Percentiles rank a stretch among this genome's conserved stretches.
phyloP scores from a whole-genome alignment of 2,113 vertebrate genomes.

The Struthidea cinerea region DNA sequence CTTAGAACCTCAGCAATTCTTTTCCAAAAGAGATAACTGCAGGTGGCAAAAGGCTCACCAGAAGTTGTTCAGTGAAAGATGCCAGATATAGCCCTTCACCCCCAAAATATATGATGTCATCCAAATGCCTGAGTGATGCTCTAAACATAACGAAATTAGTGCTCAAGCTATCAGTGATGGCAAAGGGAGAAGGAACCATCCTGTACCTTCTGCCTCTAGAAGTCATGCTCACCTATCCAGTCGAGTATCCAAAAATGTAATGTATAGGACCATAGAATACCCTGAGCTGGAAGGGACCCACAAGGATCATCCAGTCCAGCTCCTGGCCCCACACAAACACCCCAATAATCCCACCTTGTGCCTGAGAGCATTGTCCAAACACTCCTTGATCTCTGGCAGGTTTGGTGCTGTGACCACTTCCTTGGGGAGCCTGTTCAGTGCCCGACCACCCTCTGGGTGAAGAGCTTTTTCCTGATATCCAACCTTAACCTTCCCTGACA shows the following conservation, averaged over 20 bases:
- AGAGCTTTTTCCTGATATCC: neutral
- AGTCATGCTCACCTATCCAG: neutral
- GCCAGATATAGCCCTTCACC: neutral
- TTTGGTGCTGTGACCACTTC: rapidly evolving
- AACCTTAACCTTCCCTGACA: neutral
- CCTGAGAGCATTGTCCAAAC: rapidly evolving
- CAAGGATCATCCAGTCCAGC: neutral
- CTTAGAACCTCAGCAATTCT: neutral
- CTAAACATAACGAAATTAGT: neutral
- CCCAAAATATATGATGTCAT: neutral
- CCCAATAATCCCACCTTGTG: neutral
- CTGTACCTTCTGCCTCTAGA: neutral
- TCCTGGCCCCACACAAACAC: neutral
- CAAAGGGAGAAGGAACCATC: neutral
- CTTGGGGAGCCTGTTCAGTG: neutral
- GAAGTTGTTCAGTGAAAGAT: neutral
- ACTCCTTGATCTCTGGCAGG: neutral
- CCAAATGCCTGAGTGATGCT: neutral
- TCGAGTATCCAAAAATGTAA: neutral
- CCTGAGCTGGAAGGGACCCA: neutral
- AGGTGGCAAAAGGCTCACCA: neutral
- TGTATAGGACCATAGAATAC: rapidly evolving
- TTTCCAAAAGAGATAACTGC: neutral
- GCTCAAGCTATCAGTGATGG: neutral
- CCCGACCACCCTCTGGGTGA: neutral